Base-by-base conservation (phyloP, 2,113 vertebrate genomes). In the Ibidorhyncha struthersii region DNA sequence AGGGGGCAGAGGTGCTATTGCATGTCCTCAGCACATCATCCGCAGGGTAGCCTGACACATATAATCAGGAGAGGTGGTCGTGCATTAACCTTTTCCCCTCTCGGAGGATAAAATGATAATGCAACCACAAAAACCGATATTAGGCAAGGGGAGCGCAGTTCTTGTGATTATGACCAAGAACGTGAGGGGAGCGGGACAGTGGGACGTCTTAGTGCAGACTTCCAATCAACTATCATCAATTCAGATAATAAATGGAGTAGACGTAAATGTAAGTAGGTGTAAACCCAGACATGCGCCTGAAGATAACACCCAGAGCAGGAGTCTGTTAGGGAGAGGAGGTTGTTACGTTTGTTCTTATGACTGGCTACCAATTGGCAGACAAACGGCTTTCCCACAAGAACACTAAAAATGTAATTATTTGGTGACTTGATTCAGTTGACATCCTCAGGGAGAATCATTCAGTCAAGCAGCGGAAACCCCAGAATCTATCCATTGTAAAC, bases 111-210 rank as follows among this genome's bases (percentile, higher is more conserved):
- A 94, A 94, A 94, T 63, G 11, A 63, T 95, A 89, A 86, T 83
- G 74, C 90, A 92, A 86, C n/a, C 90, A 77, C 67, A 83, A 71
- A 91, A 95, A 26, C 40, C 79, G 32, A 52, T 94, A 84, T 72
- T 62, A 93, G 41, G 43, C 34, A 88, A 84, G 30, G 21, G 86
- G 43, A 83, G 4, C 21, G 45, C 53, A 40, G 5, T 78, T 90
- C 58, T 53, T 78, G 47, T 73, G 38, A 62, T 90, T 89, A 55
- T 41, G 8, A 18, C 25, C 59, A 52, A 81, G 71, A 86, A 73
- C 15, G 22, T 40, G 11, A 13, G 13, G 12, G 12, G 3, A 19
- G 10, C 4, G 4, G 3, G 3, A 22, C 0, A 3, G 6, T n/a
- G 81, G 43, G 21, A 18, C 2, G 4, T 41, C 47, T 74, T 82